A percentile compares a stretch with the other conserved stretches of the same genome.
These are phyloP conservation scores for Salvator merianae DNA, from an alignment of 2,113 vertebrate genomes.

Conservation along the genomic window DNA sequence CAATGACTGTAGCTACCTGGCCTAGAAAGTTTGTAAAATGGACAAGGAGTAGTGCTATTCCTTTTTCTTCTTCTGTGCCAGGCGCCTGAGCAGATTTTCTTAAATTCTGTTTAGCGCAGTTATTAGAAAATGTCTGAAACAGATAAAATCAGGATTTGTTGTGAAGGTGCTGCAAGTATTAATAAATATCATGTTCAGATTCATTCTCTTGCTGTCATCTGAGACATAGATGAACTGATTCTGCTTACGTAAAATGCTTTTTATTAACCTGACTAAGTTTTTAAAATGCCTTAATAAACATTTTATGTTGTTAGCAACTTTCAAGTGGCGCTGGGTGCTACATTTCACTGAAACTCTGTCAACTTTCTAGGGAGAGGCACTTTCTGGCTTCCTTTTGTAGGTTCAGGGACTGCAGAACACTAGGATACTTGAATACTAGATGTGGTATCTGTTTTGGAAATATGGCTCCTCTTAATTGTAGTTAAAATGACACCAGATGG, in stretches of 20 bases:
- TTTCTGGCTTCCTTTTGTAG: not conserved
- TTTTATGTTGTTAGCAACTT: constrained; percentile 3
- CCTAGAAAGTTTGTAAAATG: not conserved
- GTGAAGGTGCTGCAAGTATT: too few relatives aligned
- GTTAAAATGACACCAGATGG: not conserved
- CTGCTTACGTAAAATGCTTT: not conserved
- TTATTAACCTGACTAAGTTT: not conserved
- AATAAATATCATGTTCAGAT: not conserved
- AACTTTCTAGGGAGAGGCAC: not conserved
- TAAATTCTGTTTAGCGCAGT: not conserved
- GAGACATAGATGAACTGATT: not conserved
- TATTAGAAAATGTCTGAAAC: not conserved
- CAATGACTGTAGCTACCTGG: too few relatives aligned
- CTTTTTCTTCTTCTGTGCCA: not conserved
- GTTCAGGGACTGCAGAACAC: not conserved
- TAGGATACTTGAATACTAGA: too few relatives aligned
- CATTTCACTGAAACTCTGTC: too few relatives aligned
- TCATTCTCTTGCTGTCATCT: not conserved
- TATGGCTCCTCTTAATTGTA: not conserved
- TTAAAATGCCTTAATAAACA: constrained; percentile 46
- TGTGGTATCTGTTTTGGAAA: not conserved
- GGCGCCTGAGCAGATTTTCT: not conserved
- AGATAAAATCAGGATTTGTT: too few relatives aligned
- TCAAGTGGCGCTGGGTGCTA: not conserved
- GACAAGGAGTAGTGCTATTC: not conserved